These are phyloP conservation scores for Sphaerophoria taeniata DNA, from an alignment of 2,888 invertebrate genomes.

Conservation along the genomic window DNA sequence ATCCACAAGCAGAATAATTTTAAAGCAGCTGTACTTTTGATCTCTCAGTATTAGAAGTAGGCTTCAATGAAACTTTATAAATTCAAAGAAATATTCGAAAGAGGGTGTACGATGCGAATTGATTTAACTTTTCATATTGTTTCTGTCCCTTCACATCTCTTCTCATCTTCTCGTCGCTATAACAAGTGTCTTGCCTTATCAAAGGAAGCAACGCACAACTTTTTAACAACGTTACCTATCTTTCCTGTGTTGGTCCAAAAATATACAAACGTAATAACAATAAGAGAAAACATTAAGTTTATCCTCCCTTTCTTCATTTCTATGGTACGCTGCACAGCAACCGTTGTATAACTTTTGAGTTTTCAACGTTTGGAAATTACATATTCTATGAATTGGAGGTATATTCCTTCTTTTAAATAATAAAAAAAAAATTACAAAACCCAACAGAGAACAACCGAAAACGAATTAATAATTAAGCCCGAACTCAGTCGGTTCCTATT, in stretches of 20 bases:
- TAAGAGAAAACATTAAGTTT: slow-evolving; percentile 64
- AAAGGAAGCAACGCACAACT: slow-evolving; percentile 56
- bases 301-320: slow-evolving; percentile 68
- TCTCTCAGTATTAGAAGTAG: not conserved
- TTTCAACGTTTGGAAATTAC: slow-evolving; percentile 56
- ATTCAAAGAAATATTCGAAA: slow-evolving; percentile 62
- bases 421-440: slow-evolving; percentile 72
- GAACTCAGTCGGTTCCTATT: too few relatives aligned
- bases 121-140: slow-evolving; percentile 74
- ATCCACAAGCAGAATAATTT: slow-evolving; percentile 61
- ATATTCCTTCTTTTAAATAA: slow-evolving; percentile 71
- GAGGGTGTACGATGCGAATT: slow-evolving; percentile 73
- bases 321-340: slow-evolving; percentile 71
- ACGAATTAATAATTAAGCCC: slow-evolving; percentile 1
- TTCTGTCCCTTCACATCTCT: slow-evolving; percentile 61
- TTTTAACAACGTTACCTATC: slow-evolving; percentile 50
- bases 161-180: slow-evolving; percentile 35
- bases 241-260: slow-evolving; percentile 28
- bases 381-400: slow-evolving; percentile 69
- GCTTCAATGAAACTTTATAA: slow-evolving; percentile 3
- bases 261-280: slow-evolving; percentile 40
- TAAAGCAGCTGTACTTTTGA: slow-evolving; percentile 41
- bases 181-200: slow-evolving; percentile 10
- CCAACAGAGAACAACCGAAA: slow-evolving; percentile 20
- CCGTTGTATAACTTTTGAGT: slow-evolving; percentile 63